Evolutionary conservation across 2,888 invertebrate genomes (phyloP).

Genomic region (Cephus runcator): DNA sequence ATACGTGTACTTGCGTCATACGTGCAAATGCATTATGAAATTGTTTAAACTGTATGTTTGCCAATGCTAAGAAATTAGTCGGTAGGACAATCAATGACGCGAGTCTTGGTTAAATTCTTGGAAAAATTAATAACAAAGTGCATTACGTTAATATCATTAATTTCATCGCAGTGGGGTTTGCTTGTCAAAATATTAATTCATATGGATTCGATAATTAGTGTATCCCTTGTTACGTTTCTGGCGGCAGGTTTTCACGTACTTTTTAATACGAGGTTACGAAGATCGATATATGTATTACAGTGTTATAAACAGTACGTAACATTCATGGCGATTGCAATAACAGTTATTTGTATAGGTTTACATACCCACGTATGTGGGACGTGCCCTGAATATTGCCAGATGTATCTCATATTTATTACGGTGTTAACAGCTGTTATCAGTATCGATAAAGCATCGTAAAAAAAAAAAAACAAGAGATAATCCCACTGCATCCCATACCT

Average conservation of each 20-base stretch:
- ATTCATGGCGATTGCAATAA: background rate
- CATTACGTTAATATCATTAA: constrained; percentile 41
- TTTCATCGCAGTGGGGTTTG: constrained; percentile 29
- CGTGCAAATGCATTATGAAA: no score
- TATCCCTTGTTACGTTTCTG: background rate
- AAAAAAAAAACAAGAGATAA: background rate
- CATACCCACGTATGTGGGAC: background rate
- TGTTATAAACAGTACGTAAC: background rate
- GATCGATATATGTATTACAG: background rate
- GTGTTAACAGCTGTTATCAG: background rate
- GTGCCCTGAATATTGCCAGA: background rate
- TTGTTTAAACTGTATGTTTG: background rate
- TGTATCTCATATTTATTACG: background rate
- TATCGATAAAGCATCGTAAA: background rate
- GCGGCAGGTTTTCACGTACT: background rate
- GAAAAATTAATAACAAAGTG: constrained; percentile 32
- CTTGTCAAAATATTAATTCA: constrained; percentile 48
- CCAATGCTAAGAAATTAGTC: background rate
- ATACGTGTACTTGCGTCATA: no score
- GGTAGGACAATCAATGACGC: background rate
- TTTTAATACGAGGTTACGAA: background rate
- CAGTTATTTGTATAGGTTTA: background rate
- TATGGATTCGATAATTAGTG: constrained; percentile 39
- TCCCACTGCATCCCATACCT: background rate
- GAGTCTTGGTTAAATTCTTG: background rate